These are phyloP conservation scores for Ochropleura leucogaster DNA, from an alignment of 2,888 invertebrate genomes.

Conservation along the genomic window DNA sequence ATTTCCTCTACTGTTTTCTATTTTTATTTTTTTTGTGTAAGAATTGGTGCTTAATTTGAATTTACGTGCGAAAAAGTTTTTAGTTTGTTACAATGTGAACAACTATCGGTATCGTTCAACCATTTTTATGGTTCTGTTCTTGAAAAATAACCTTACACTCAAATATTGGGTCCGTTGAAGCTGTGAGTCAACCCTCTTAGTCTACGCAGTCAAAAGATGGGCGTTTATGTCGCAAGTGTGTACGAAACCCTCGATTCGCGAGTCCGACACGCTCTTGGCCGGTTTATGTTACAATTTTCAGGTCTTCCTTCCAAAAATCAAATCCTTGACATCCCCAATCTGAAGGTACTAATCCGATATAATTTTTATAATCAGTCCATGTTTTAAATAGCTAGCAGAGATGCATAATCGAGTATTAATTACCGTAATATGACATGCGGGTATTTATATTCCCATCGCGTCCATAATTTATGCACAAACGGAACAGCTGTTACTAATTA, in stretches of 20 bases:
- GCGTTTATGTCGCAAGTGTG: too few relatives aligned
- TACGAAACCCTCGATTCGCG: too few relatives aligned
- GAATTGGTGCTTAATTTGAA: background rate
- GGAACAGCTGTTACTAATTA: conserved; percentile 59
- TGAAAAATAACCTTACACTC: too few relatives aligned
- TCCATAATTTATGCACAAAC: conserved; percentile 53
- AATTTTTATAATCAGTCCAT: background rate
- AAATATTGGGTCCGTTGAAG: too few relatives aligned
- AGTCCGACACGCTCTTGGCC: too few relatives aligned
- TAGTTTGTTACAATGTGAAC: background rate
- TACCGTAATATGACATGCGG: conserved; percentile 42
- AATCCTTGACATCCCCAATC: too few relatives aligned
- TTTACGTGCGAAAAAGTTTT: background rate
- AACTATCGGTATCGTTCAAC: too few relatives aligned
- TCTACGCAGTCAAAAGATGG: too few relatives aligned
- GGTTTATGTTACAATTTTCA: too few relatives aligned
- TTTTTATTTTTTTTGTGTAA: conserved; percentile 6
- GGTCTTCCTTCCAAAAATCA: too few relatives aligned
- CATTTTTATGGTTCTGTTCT: too few relatives aligned
- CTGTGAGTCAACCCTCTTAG: too few relatives aligned
- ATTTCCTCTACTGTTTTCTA: conserved; percentile 17
- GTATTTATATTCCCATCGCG: conserved; percentile 57
- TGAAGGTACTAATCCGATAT: background rate
- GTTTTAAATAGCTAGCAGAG: conserved; percentile 16
- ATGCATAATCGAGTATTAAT: conserved; percentile 56